Evolutionary conservation across 2,797 vertebrate species (phyloP).

Genomic region (Pangasius macronema): DNA sequence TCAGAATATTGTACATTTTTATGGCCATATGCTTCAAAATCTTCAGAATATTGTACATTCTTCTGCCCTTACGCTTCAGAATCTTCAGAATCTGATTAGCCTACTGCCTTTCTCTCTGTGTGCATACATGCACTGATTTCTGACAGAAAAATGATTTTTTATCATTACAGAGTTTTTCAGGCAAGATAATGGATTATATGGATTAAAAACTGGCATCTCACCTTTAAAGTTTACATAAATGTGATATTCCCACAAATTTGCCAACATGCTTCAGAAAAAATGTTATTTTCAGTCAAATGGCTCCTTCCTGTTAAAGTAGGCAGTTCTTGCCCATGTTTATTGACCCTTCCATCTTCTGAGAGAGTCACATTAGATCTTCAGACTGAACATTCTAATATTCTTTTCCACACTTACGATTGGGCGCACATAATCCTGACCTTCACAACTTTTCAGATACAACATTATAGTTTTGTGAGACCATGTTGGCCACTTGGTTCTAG

Average conservation of each 20-base stretch:
- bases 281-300: background rate
- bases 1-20: background rate
- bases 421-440: background rate
- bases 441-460: background rate
- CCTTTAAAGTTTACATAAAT: background rate
- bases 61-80: background rate
- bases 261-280: background rate
- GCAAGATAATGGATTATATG: no score
- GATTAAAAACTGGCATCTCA: background rate
- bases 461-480: background rate
- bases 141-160: background rate
- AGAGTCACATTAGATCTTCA: no score
- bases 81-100: background rate
- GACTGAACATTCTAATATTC: no score
- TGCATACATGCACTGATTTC: background rate
- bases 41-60: background rate
- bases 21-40: background rate
- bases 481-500: background rate
- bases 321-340: background rate
- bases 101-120: background rate
- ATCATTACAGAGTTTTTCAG: background rate
- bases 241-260: background rate
- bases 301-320: background rate
- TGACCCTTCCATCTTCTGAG: no score
- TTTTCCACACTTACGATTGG: no score